Evolutionary conservation across 1,140 invertebrate species (phyloP).

Genomic region (Triops cancriformis): DNA sequence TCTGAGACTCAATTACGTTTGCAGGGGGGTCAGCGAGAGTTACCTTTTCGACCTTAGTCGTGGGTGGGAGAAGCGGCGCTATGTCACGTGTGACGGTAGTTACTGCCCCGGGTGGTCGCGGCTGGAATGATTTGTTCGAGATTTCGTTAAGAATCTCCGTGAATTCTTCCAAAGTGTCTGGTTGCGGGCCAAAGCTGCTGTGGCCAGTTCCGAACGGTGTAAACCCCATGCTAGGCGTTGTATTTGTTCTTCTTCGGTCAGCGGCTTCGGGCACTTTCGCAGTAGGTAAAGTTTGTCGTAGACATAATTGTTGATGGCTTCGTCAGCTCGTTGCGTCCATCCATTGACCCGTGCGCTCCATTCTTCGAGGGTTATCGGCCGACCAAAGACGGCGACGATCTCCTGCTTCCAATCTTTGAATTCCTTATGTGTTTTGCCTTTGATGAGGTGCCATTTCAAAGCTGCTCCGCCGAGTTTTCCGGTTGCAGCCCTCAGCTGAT

Average conservation of each 20-base stretch:
- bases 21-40: neutral
- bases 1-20: neutral
- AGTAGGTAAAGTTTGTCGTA: constrained; percentile 18
- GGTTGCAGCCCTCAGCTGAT: constrained; percentile 18
- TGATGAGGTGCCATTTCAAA: constrained; percentile 14
- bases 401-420: neutral
- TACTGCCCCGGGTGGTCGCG: no score
- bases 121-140: neutral
- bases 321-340: neutral
- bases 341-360: neutral
- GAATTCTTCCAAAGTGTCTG: constrained; percentile 18
- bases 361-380: constrained; percentile 11
- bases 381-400: neutral
- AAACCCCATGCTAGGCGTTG: constrained; percentile 20
- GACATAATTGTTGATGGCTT: constrained; percentile 6
- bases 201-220: constrained; percentile 3
- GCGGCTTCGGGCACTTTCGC: neutral
- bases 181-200: constrained; percentile 19
- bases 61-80: neutral
- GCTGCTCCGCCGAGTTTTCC: constrained; percentile 19
- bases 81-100: constrained; percentile 1
- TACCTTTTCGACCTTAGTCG: neutral
- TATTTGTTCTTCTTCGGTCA: constrained; percentile 11
- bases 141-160: neutral
- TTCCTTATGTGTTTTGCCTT: neutral